Evolutionary conservation across 2,888 invertebrate genomes (phyloP).

Genomic region (Ophion costatus): DNA sequence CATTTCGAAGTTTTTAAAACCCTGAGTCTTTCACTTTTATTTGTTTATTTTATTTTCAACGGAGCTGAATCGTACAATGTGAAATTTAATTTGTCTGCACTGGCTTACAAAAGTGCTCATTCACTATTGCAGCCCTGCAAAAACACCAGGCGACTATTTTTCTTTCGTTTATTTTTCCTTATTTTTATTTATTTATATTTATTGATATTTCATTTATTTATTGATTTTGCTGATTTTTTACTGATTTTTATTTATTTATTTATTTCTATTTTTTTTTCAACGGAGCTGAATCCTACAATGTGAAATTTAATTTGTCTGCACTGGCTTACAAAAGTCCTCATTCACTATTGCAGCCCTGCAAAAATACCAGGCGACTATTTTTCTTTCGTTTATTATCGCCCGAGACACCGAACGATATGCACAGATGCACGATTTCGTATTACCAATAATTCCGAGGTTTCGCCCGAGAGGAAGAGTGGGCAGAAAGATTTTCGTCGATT

Average conservation of each 20-base stretch:
- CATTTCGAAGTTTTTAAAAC: conserved; percentile 13
- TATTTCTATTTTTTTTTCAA: not conserved
- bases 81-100: conserved; percentile 8
- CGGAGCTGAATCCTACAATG: not conserved
- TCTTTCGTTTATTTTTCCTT: too few relatives aligned
- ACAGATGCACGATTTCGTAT: conserved; percentile 45
- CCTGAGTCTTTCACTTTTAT: not conserved
- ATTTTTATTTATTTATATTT: too few relatives aligned
- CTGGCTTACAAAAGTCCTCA: not conserved
- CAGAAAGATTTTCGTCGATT: conserved; percentile 40
- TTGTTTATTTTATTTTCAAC: not conserved
- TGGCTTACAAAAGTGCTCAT: not conserved
- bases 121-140: not conserved
- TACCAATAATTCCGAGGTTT: not conserved
- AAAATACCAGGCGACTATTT: not conserved
- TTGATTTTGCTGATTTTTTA: too few relatives aligned
- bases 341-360: not conserved
- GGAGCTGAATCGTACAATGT: not conserved
- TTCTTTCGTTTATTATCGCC: not conserved
- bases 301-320: conserved; percentile 10
- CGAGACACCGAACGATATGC: not conserved
- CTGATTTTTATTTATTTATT: too few relatives aligned
- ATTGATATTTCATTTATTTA: too few relatives aligned
- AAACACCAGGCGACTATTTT: not conserved
- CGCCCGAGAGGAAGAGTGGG: not conserved